These are phyloP conservation scores for Mamestra brassicae DNA, from an alignment of 2,888 invertebrate species.

Conservation along the genomic window DNA sequence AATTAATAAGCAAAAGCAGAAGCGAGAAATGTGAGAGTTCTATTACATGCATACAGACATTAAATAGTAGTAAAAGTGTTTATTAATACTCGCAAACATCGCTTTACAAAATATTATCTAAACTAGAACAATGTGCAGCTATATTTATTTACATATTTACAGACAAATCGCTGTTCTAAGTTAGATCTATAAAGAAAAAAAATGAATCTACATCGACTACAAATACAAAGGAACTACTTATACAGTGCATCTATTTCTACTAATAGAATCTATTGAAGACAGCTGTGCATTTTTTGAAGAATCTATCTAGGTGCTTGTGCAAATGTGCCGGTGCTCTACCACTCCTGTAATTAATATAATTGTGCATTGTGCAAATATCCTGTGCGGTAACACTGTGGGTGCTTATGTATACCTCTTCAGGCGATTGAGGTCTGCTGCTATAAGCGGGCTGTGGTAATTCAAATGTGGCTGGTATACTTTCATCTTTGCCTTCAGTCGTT, in stretches of 20 bases:
- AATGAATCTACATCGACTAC: conserved; percentile 35
- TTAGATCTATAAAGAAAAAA: conserved; percentile 24
- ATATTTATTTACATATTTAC: conserved; percentile 57
- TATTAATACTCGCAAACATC: conserved; percentile 70
- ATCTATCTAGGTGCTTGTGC: conserved; percentile 73
- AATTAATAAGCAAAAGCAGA: conserved; percentile 79
- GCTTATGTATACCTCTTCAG: conserved; percentile 86
- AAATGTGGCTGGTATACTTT: conserved; percentile 81
- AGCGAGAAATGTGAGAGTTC: conserved; percentile 80
- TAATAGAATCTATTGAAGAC: conserved; percentile 36
- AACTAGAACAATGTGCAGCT: conserved; percentile 48
- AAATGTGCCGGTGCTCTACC: conserved; percentile 71
- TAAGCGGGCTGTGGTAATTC: conserved; percentile 83
- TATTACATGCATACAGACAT: conserved; percentile 64
- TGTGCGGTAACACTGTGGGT: conserved; percentile 66
- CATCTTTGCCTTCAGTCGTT: conserved; percentile 79
- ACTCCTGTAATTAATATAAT: conserved; percentile 63
- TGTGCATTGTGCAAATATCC: conserved; percentile 73
- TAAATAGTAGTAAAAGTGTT: conserved; percentile 38
- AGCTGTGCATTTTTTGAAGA: conserved; percentile 55
- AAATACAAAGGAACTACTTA: conserved; percentile 50
- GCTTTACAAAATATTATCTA: conserved; percentile 62
- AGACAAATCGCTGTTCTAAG: conserved; percentile 24
- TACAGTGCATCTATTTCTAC: conserved; percentile 54
- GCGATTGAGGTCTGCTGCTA: conserved; percentile 80